Evolutionary conservation across 2,888 invertebrate genomes (phyloP).

Genomic region (Branchinecta sandiegonensis): DNA sequence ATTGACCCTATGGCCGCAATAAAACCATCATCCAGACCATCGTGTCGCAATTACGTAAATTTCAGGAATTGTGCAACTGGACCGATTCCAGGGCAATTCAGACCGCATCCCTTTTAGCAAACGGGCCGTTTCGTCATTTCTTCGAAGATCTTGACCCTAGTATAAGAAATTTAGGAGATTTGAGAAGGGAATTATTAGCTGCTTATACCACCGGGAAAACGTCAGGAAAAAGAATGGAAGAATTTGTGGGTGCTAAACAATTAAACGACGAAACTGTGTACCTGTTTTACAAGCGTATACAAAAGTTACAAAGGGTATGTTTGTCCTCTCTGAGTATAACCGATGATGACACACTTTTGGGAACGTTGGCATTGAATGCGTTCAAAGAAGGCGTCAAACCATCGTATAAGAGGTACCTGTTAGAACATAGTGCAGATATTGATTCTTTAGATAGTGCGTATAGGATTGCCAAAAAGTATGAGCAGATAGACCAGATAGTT

Average conservation of each 20-base stretch:
- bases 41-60: background rate
- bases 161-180: background rate
- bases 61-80: background rate
- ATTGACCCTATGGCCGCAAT: background rate
- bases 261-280: background rate
- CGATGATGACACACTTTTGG: background rate
- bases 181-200: background rate
- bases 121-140: background rate
- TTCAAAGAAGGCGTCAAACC: background rate
- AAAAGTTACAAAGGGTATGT: constrained; percentile 1
- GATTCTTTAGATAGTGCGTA: background rate
- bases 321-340: background rate
- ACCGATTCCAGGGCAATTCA: background rate
- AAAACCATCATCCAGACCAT: background rate
- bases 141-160: background rate
- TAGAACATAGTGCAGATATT: background rate
- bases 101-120: background rate
- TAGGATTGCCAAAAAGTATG: background rate
- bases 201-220: background rate
- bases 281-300: background rate
- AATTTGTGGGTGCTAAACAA: background rate
- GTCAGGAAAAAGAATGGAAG: background rate
- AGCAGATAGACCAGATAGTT: background rate
- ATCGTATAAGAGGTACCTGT: background rate
- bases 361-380: background rate